These are phyloP conservation scores for Dendroctonus ponderosae DNA, from an alignment of 1,140 invertebrate genomes.

Conservation along the genomic window DNA sequence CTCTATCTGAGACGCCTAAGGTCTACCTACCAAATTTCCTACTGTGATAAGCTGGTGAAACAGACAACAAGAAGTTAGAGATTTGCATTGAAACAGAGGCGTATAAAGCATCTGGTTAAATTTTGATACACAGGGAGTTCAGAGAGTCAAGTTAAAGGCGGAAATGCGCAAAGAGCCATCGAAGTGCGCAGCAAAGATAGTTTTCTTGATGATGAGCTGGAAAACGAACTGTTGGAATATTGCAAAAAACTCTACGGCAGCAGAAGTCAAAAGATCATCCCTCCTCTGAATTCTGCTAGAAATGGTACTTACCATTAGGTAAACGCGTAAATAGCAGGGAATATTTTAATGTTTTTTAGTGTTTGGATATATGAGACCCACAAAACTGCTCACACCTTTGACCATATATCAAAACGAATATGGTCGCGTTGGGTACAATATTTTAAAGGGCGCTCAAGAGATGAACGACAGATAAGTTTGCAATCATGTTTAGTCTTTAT, in stretches of 20 bases:
- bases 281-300: slow-evolving; percentile 12
- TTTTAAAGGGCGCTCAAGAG: slow-evolving; percentile 10
- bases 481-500: no score
- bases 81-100: neutral
- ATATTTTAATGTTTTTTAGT: slow-evolving; percentile 31
- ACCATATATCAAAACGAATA: slow-evolving; percentile 27
- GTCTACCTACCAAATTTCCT: slow-evolving; percentile 25
- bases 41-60: slow-evolving; percentile 23
- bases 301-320: slow-evolving; percentile 4
- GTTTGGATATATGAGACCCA: slow-evolving; percentile 34
- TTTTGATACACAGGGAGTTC: neutral
- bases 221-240: slow-evolving; percentile 29
- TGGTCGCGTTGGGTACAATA: slow-evolving; percentile 26
- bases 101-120: neutral
- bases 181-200: neutral
- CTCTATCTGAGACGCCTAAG: slow-evolving; percentile 30
- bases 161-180: neutral
- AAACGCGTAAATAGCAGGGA: neutral
- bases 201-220: slow-evolving; percentile 12
- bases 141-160: neutral
- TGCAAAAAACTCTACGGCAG: slow-evolving; percentile 8
- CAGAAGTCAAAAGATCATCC: slow-evolving; percentile 17
- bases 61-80: slow-evolving; percentile 2
- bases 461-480: no score
- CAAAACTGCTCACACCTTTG: slow-evolving; percentile 18